These are phyloP conservation scores for Ailuropoda melanoleuca DNA, from an alignment of 2,113 vertebrate genomes.

Conservation along the genomic window DNA sequence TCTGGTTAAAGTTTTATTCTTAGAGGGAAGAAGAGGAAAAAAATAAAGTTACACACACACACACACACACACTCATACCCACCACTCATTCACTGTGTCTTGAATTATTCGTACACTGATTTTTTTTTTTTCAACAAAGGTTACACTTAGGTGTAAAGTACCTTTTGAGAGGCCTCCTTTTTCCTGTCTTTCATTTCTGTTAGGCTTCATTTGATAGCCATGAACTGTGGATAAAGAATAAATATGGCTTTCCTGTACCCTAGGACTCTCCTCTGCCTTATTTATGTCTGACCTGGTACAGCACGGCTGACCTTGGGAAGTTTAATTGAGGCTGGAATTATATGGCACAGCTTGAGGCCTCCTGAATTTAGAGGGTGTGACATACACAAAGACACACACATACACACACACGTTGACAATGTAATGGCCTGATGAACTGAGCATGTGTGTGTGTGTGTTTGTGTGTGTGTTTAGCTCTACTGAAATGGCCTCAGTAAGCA, in stretches of 20 bases:
- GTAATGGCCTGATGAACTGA: background rate
- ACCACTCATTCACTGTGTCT: background rate
- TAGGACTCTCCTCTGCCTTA: slow-evolving; percentile 84
- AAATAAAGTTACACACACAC: background rate
- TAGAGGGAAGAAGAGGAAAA: background rate
- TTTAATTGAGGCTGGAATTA: slow-evolving; percentile 87
- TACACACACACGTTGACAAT: background rate
- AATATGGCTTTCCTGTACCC: slow-evolving; percentile 84
- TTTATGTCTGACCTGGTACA: slow-evolving; percentile 87
- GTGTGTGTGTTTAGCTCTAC: background rate
- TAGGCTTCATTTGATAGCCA: slow-evolving; percentile 83
- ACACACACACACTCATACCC: background rate
- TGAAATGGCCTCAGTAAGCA: background rate
- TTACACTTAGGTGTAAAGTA: slow-evolving; percentile 54
- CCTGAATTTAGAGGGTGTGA: slow-evolving; percentile 85
- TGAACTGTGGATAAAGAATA: slow-evolving; percentile 86
- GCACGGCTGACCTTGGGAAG: slow-evolving; percentile 84
- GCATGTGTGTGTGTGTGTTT: background rate
- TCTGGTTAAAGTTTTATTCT: background rate
- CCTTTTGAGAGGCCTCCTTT: slow-evolving; percentile 59
- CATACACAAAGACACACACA: slow-evolving; percentile 52
- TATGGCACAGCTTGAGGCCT: slow-evolving; percentile 83
- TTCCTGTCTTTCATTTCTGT: slow-evolving; percentile 17
- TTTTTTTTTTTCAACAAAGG: slow-evolving; percentile 46
- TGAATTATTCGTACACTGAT: slow-evolving; percentile 21